A percentile compares a stretch with the other conserved stretches of the same genome.
phyloP scores from a whole-genome alignment of 2,113 vertebrate species.

The Xiphophorus couchianus region DNA sequence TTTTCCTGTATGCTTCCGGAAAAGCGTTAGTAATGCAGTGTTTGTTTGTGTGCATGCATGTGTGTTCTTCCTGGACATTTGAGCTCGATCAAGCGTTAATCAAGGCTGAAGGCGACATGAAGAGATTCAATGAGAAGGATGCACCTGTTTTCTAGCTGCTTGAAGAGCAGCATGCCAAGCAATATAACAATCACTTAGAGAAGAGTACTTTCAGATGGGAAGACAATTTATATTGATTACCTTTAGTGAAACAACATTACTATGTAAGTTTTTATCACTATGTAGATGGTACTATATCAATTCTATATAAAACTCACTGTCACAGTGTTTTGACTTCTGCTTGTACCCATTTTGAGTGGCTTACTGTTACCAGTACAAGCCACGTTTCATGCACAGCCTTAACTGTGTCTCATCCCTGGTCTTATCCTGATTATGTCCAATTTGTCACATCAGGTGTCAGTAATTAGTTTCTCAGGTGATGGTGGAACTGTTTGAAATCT shows the following conservation, averaged over 20 bases:
- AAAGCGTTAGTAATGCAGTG: neutral
- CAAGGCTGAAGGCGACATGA: slow-evolving; percentile 51
- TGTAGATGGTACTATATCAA: no score
- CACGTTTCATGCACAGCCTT: slow-evolving; percentile 22
- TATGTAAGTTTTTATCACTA: neutral
- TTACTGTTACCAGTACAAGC: slow-evolving; percentile 10
- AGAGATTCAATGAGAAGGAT: slow-evolving; percentile 51
- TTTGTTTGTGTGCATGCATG: slow-evolving; percentile 9
- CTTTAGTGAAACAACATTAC: slow-evolving; percentile 13
- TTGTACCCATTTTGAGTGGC: slow-evolving; percentile 15
- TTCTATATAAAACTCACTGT: neutral
- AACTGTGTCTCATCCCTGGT: slow-evolving; percentile 54
- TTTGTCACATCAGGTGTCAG: slow-evolving; percentile 56
- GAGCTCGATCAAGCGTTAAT: slow-evolving; percentile 53
- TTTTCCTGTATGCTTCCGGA: slow-evolving; percentile 3
- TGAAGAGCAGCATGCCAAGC: slow-evolving; percentile 60
- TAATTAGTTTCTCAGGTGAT: slow-evolving; percentile 65
- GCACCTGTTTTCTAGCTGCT: slow-evolving; percentile 74
- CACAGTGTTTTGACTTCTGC: slow-evolving; percentile 27
- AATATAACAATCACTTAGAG: slow-evolving; percentile 50
- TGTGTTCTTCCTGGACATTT: slow-evolving; percentile 39
- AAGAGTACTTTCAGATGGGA: slow-evolving; percentile 8
- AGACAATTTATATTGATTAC: slow-evolving; percentile 27
- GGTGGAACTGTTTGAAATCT: slow-evolving; percentile 55
- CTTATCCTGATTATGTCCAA: slow-evolving; percentile 52